A percentile compares a stretch with the other conserved stretches of the same genome.
These are phyloP conservation scores for Bathynomus jamesi DNA, from an alignment of 1,140 invertebrate genomes.

Conservation along the genomic window DNA sequence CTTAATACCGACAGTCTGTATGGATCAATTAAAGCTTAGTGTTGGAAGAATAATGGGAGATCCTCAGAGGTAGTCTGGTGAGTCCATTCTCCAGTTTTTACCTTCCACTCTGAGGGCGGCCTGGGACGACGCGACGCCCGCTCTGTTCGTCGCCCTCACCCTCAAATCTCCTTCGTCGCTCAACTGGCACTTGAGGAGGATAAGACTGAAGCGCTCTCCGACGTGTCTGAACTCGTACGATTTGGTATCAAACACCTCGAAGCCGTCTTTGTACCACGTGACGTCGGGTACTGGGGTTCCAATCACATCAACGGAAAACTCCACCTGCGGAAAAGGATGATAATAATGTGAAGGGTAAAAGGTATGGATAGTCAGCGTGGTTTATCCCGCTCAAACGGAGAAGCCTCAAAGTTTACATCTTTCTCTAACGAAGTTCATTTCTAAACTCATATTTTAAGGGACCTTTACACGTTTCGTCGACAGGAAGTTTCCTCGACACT, in stretches of 20 bases:
- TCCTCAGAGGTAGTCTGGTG: too few species aligned
- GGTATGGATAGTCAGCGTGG: background rate
- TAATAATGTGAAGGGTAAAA: too few species aligned
- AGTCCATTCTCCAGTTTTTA: too few species aligned
- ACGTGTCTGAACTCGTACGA: conserved; percentile 48
- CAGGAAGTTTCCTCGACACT: too few species aligned
- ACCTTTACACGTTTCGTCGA: too few species aligned
- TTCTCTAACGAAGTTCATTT: too few species aligned
- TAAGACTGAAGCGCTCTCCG: conserved; percentile 66
- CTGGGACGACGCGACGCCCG: conserved; percentile 65
- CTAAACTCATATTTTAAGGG: too few species aligned
- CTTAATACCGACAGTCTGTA: too few species aligned
- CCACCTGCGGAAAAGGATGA: conserved; percentile 10
- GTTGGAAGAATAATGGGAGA: too few species aligned
- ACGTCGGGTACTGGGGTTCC: conserved; percentile 77
- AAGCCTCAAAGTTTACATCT: background rate
- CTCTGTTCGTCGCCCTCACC: conserved; percentile 74
- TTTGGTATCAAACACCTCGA: conserved; percentile 30
- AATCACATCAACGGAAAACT: conserved; percentile 59
- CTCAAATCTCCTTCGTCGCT: conserved; percentile 80
- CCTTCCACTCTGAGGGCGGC: conserved; percentile 64
- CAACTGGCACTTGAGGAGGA: conserved; percentile 68
- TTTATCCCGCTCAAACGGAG: background rate
- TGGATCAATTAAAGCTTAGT: too few species aligned
- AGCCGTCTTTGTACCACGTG: conserved; percentile 84